These are phyloP conservation scores for Apamea monoglypha DNA, from an alignment of 2,888 invertebrate species.

Conservation along the genomic window DNA sequence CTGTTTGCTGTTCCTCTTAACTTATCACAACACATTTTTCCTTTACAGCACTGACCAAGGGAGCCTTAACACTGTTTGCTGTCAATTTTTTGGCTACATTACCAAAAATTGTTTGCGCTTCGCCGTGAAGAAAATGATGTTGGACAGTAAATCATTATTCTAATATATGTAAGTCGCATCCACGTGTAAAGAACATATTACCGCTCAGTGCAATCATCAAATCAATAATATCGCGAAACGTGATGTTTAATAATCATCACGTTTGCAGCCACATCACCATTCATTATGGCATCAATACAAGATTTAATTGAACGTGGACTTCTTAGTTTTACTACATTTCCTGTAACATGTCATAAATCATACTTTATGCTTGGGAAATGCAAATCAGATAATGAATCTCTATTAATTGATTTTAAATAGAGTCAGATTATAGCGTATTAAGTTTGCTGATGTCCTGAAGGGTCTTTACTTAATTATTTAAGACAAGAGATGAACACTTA, in stretches of 20 bases:
- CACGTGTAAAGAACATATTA: background rate
- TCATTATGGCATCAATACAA: slow-evolving; percentile 19
- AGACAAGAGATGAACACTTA: background rate
- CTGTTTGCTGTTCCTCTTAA: too few species aligned
- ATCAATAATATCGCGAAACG: slow-evolving; percentile 26
- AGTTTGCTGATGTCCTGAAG: background rate
- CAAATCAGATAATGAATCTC: slow-evolving; percentile 2
- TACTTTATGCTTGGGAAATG: slow-evolving; percentile 25
- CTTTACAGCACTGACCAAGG: background rate
- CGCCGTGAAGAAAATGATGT: background rate
- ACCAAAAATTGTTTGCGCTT: background rate
- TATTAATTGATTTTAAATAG: background rate
- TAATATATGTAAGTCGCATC: background rate
- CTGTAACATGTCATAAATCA: slow-evolving; percentile 22
- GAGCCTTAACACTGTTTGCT: background rate
- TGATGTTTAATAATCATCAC: slow-evolving; percentile 20
- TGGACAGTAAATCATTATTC: background rate
- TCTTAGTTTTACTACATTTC: slow-evolving; percentile 5
- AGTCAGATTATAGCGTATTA: background rate
- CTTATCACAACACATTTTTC: background rate
- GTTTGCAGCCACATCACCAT: background rate
- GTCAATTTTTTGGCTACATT: background rate
- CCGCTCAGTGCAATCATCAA: background rate
- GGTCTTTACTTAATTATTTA: background rate
- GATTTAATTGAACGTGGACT: slow-evolving; percentile 27